Evolutionary conservation across 1,140 invertebrate genomes (phyloP), one percentile per base, ranked within the genome.

Genomic region (Sipha flava): DNA sequence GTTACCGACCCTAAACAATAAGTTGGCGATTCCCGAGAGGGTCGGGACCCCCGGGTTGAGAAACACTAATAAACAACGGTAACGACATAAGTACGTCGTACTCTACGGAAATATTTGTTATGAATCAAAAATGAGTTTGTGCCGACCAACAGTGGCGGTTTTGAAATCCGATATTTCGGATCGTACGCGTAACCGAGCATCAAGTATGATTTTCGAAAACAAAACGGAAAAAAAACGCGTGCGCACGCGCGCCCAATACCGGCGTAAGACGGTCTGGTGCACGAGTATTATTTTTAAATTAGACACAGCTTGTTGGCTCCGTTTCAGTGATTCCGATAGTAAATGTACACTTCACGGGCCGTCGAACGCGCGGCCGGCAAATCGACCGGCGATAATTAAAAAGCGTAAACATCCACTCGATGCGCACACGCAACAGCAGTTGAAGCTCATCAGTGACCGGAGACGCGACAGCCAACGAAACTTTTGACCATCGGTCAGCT

Each of bases 261-360:
- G 16, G 3, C n/a, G 12, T 4, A n/a, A 49, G 16, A n/a, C 18
- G 5, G 9, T 52, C n/a, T 3, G n/a, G 14, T 29, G 26, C 40
- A 75, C 21, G 21, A 3, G 40, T 75, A 3, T 43, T 43, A 57
- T 40, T 75, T 75, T 57, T 57, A 57, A 75, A 75, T 75, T 75
- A 75, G 52, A 57, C 18, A 75, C 34, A 29, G 72, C 18, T 26
- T 18, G 34, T 75, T 75, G 72, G 21, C 52, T 75, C 34, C 6
- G 72, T 57, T 75, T 75, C 52, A 43, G 49, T 57, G 72, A 75
- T 37, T 52, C 21, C 40, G 64, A 29, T 45, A 26, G 31, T 45
- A n/a, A 10, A 7, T n/a, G 18, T 45, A 43, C 23, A 10, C 37
- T 12, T 23, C 14, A 68, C 64, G 16, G 40, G 6, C 5, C 16